Percentiles rank a stretch among this genome's conserved stretches.
Evolutionary conservation across 2,888 invertebrate genomes (phyloP).

Genomic region (Sarcophaga variegata): DNA sequence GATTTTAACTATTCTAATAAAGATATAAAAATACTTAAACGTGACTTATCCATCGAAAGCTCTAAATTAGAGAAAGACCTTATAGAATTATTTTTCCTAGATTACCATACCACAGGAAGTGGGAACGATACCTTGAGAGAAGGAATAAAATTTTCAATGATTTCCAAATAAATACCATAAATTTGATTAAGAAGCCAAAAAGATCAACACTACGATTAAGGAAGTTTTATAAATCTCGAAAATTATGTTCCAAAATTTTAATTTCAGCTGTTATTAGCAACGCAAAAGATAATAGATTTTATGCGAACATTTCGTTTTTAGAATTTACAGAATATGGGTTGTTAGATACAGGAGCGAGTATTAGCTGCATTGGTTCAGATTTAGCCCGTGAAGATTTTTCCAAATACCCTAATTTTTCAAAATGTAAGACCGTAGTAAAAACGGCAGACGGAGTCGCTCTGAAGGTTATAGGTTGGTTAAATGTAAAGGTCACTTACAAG

Average conservation of each 20-base stretch:
- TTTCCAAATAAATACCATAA: not conserved
- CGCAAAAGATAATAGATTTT: not conserved
- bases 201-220: not conserved
- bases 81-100: not conserved
- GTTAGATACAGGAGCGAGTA: not conserved
- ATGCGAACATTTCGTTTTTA: constrained; percentile 22
- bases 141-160: constrained; percentile 19
- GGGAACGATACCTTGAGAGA: not conserved
- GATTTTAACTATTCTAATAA: no score
- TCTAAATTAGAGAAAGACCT: no score
- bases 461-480: constrained; percentile 8
- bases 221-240: constrained; percentile 4
- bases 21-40: no score
- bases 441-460: constrained; percentile 35
- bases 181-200: not conserved
- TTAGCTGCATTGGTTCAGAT: constrained; percentile 18
- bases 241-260: constrained; percentile 15
- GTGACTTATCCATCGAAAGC: no score
- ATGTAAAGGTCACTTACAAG: constrained; percentile 20
- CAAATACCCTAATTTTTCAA: constrained; percentile 3
- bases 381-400: constrained; percentile 14
- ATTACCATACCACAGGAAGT: constrained; percentile 9
- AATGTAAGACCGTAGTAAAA: constrained; percentile 2
- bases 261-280: not conserved
- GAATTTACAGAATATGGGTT: constrained; percentile 23